Evolutionary conservation across 2,888 invertebrate genomes (phyloP).

Genomic region (Eristalis tenax): DNA sequence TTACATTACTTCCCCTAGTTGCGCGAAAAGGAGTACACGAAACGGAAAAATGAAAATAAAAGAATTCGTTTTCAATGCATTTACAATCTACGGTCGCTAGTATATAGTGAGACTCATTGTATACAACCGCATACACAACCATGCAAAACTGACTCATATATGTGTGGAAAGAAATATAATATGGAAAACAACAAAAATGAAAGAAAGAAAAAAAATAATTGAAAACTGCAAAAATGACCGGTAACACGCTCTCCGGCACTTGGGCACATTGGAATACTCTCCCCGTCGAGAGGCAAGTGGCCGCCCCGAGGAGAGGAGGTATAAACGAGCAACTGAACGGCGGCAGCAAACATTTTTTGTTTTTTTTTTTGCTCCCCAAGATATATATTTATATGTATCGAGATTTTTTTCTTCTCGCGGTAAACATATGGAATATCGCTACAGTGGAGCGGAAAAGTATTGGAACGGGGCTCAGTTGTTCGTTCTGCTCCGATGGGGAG

Average conservation of each 20-base stretch:
- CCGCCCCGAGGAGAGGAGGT: no score
- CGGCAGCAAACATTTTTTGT: no score
- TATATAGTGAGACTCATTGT: not conserved
- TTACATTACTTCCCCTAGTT: not conserved
- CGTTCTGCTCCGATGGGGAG: no score
- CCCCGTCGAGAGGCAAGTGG: not conserved
- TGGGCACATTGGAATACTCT: not conserved
- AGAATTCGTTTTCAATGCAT: not conserved
- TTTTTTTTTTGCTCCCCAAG: no score
- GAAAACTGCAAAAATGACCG: slow-evolving; percentile 2
- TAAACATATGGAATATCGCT: not conserved
- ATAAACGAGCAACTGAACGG: no score
- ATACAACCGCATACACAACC: not conserved
- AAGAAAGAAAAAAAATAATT: not conserved
- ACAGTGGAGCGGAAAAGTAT: not conserved
- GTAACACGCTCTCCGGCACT: not conserved
- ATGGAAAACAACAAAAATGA: not conserved
- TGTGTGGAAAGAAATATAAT: not conserved
- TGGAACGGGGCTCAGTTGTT: no score
- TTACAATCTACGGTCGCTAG: not conserved
- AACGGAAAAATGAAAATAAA: not conserved
- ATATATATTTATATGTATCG: no score
- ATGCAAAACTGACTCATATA: not conserved
- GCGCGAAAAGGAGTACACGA: not conserved
- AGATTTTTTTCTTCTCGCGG: no score